Evolutionary conservation across 2,888 invertebrate genomes (phyloP), one percentile per base, ranked within the genome.

Genomic region (Lycia hirtaria): DNA sequence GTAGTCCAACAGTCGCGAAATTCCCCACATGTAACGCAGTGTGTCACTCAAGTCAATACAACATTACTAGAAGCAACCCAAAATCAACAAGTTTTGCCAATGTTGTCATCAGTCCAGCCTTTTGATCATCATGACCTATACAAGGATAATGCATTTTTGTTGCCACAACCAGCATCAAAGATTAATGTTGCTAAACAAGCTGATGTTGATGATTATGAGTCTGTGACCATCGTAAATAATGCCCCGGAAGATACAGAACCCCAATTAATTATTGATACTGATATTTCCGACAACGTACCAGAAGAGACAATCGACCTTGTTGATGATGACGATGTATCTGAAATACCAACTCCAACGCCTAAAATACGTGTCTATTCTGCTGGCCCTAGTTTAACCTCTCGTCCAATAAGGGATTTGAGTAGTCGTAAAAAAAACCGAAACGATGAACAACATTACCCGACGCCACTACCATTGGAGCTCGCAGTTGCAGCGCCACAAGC

Each of bases 301-400:
- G 7, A 10, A 28, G 19, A 19, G 10, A 55, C 55, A 15, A 45
- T 38, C 54, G 26, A 54, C 24, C 48, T 43, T 4, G 49, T 41
- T 14, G 48, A 61, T 17, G 44, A 26, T 1, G 30, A 45, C 26
- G 43, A 19, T 0, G 30, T 41, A 17, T 17, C 26, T n/a, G 24
- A 33, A 26, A 30, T 22, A 17, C 24, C 15, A 30, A 26, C 12
- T 15, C 52, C 56, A 26, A 47, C 24, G n/a, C 64, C 64, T 22
- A 37, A 24, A 44, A 28, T 61, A 17, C 58, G 64, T 44, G 59
- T 64, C 17, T 54, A 38, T 30, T 32, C 56, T 45, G 49, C 26
- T 4, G 10, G 26, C 1, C 12, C 12, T 20, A 2, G n/a, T n/a
- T n/a, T n/a, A n/a, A n/a, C n/a, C n/a, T n/a, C n/a, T n/a, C 12